Evolutionary conservation across 2,797 vertebrate species (phyloP).

Genomic region (Neosilurus hyrtlii): DNA sequence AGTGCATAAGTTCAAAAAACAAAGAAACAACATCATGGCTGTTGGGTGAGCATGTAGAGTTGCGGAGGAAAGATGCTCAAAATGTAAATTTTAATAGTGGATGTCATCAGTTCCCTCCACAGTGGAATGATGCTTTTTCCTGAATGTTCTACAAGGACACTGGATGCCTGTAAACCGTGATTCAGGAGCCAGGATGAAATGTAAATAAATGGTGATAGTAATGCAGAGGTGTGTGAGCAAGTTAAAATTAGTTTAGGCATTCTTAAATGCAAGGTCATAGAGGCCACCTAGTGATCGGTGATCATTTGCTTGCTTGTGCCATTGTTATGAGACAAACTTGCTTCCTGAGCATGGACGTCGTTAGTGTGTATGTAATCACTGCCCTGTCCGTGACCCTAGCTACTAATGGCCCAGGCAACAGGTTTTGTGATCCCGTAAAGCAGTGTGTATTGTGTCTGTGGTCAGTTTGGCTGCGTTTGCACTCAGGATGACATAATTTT

Average conservation of each 20-base stretch:
- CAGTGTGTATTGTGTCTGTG: conserved; percentile 35
- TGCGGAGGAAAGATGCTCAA: not conserved
- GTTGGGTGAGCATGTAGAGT: conserved; percentile 32
- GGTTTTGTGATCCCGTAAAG: conserved; percentile 46
- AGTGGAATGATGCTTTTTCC: conserved; percentile 14
- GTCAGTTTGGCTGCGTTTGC: conserved; percentile 45
- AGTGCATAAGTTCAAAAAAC: conserved; percentile 18
- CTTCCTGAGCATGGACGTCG: conserved; percentile 20
- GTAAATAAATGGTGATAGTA: conserved; percentile 11
- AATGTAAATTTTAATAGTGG: not conserved
- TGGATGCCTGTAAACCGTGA: not conserved
- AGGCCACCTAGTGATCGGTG: not conserved
- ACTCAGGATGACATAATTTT: conserved; percentile 44
- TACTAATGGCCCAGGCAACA: conserved; percentile 42
- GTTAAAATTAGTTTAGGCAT: not conserved
- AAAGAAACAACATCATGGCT: conserved; percentile 35
- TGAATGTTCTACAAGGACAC: not conserved
- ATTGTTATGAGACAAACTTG: conserved; percentile 25
- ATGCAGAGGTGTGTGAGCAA: not conserved
- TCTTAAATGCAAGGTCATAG: conserved; percentile 7
- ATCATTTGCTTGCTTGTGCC: conserved; percentile 10
- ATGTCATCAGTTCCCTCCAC: not conserved
- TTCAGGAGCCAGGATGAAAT: not conserved
- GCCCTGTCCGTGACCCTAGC: conserved; percentile 46
- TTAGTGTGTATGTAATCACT: conserved; percentile 27